Evolutionary conservation across 2,113 vertebrate genomes (phyloP).

Genomic region (Salvator merianae): DNA sequence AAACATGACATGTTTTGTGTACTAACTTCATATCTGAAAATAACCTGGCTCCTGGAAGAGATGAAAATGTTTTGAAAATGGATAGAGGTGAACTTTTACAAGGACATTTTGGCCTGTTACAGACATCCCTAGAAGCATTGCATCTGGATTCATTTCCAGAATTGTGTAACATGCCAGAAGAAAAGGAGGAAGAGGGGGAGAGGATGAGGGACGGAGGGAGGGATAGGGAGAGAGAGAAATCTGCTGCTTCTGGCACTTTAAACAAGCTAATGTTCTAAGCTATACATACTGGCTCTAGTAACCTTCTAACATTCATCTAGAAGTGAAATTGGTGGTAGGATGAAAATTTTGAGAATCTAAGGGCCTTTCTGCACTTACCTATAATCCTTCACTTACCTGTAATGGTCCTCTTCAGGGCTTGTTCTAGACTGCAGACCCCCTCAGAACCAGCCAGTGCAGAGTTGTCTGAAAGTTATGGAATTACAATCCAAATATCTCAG

Average conservation of each 20-base stretch:
- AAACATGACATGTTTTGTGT: background rate
- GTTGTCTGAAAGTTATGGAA: too few relatives aligned
- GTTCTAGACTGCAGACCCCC: too few relatives aligned
- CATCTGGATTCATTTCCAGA: background rate
- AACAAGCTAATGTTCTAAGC: background rate
- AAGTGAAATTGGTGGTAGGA: too few relatives aligned
- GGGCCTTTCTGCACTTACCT: too few relatives aligned
- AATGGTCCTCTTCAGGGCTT: too few relatives aligned
- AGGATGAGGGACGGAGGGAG: too few relatives aligned
- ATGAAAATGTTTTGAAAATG: background rate
- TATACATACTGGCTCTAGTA: background rate
- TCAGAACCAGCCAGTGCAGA: too few relatives aligned
- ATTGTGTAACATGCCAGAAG: background rate
- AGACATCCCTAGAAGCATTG: background rate
- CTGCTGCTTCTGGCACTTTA: background rate
- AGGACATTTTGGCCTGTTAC: background rate
- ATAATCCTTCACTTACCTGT: too few relatives aligned
- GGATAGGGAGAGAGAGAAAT: background rate
- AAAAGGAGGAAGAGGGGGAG: too few relatives aligned
- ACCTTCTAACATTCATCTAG: too few relatives aligned
- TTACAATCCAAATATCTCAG: too few relatives aligned
- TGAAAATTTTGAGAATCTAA: too few relatives aligned
- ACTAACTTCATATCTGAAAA: slow-evolving; percentile 3
- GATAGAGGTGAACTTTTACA: background rate
- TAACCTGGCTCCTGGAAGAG: background rate